phyloP scores from a whole-genome alignment of 2,113 vertebrate species.

The Rissa tridactyla region DNA sequence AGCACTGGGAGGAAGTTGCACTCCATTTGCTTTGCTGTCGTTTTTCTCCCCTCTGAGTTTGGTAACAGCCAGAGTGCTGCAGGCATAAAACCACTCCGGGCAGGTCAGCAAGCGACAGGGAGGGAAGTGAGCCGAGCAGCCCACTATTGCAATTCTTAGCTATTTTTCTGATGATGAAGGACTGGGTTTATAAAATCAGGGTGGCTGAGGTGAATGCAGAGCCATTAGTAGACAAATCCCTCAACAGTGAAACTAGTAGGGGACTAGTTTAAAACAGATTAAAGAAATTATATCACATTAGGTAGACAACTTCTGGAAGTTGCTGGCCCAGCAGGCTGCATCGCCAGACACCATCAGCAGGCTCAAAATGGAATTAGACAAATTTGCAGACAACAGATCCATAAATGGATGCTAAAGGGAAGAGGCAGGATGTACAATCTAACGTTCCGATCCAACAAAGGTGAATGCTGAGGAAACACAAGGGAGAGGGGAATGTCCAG shows the following conservation, averaged over 20 bases:
- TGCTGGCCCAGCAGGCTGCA: background rate
- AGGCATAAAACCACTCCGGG: background rate
- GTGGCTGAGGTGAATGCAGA: background rate
- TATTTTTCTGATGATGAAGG: background rate
- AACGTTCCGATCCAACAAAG: background rate
- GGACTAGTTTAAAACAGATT: background rate
- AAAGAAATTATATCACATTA: background rate
- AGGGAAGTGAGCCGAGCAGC: background rate
- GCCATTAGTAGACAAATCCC: background rate
- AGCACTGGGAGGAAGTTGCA: background rate
- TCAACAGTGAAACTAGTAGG: background rate
- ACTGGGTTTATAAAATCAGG: background rate
- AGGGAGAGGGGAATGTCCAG: background rate
- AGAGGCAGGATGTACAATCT: background rate
- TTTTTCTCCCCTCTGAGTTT: background rate
- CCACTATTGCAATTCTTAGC: background rate
- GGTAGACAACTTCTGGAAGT: background rate
- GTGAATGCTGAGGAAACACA: background rate
- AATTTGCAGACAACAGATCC: background rate
- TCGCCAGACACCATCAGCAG: background rate
- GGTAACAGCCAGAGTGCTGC: background rate
- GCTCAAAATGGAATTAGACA: background rate
- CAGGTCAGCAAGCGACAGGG: background rate
- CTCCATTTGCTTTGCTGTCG: background rate
- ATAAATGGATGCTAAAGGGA: background rate